A percentile compares a stretch with the other conserved stretches of the same genome.
These are phyloP conservation scores for Cisticola juncidis DNA, from an alignment of 2,113 vertebrate species.

Conservation along the genomic window DNA sequence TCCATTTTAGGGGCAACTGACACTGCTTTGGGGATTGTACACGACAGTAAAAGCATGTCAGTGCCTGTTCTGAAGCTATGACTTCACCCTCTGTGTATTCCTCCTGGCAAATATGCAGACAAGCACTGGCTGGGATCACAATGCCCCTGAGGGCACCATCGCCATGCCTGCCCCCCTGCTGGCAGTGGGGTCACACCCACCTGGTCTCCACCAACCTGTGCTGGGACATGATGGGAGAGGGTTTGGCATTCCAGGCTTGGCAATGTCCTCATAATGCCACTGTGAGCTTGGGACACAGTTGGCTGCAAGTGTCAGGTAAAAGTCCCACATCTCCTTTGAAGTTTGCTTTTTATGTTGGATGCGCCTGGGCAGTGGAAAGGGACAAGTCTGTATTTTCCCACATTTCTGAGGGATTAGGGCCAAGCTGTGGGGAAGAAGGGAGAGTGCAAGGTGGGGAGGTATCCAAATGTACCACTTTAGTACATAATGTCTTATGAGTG, in stretches of 20 bases:
- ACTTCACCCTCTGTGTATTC: neutral
- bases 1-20: neutral
- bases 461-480: neutral
- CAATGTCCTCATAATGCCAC: neutral
- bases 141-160: neutral
- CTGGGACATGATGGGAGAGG: neutral
- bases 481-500: fast-evolving
- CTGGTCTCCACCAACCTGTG: neutral
- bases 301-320: neutral
- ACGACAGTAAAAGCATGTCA: neutral
- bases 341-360: fast-evolving
- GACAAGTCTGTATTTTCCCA: neutral
- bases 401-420: neutral
- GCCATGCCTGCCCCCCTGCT: neutral
- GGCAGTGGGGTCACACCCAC: fast-evolving
- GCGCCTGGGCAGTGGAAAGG: neutral
- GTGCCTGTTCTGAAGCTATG: neutral
- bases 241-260: neutral
- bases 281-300: neutral
- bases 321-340: neutral
- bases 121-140: neutral
- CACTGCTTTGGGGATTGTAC: neutral
- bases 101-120: neutral
- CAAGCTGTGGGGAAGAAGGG: neutral
- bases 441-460: neutral